Evolutionary conservation across 2,113 vertebrate genomes (phyloP).

Genomic region (Gadus chalcogrammus): DNA sequence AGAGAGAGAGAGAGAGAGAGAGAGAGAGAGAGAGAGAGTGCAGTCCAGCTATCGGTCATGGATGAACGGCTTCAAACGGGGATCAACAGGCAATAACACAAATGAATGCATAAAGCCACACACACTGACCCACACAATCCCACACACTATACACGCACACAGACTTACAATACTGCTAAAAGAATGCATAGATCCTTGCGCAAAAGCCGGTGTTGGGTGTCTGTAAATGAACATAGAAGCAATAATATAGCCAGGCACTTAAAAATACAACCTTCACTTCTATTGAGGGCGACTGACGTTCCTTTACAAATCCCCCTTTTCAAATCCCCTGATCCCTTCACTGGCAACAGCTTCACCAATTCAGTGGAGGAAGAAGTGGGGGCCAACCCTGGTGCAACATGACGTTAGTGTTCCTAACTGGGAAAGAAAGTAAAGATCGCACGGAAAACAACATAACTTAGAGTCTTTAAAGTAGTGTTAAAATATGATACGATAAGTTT

Average conservation of each 20-base stretch:
- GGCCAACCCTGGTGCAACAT: too few relatives aligned
- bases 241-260: conserved; percentile 54
- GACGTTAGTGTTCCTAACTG: too few relatives aligned
- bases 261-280: conserved; percentile 52
- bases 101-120: not conserved
- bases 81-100: too few relatives aligned
- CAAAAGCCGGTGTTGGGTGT: conserved; percentile 52
- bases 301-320: conserved; percentile 35
- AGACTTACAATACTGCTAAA: not conserved
- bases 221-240: conserved; percentile 60
- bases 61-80: too few relatives aligned
- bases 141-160: not conserved
- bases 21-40: too few relatives aligned
- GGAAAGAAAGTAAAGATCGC: too few relatives aligned
- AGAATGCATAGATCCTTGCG: conserved; percentile 40
- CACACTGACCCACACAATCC: conserved; percentile 2
- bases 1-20: too few relatives aligned
- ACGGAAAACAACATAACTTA: too few relatives aligned
- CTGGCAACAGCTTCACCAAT: conserved; percentile 3
- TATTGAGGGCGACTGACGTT: conserved; percentile 45
- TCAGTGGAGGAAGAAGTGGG: too few relatives aligned
- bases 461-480: too few relatives aligned
- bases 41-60: too few relatives aligned
- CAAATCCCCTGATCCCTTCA: conserved; percentile 4
- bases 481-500: too few relatives aligned